Conservation (phyloP, 2,797 vertebrate genomes). For the Triplophysa yarkandensis region DNA sequence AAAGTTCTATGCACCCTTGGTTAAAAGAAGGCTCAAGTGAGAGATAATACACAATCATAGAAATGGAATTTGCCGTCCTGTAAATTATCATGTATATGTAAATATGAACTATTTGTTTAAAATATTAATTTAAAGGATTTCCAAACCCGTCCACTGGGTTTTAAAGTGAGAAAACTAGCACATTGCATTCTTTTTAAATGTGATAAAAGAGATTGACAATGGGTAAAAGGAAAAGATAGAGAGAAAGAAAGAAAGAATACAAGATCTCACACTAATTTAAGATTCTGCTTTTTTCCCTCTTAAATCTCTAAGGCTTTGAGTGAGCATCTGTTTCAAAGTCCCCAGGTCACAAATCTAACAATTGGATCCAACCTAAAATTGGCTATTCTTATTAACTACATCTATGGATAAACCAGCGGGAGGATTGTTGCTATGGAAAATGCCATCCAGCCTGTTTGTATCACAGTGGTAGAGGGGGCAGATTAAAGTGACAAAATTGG, state of each 20-base stretch:
- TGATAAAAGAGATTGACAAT: not conserved
- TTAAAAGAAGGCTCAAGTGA: conserved; percentile 45
- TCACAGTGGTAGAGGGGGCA: not conserved
- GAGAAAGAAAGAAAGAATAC: not conserved
- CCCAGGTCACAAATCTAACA: conserved; percentile 7
- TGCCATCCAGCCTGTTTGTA: not conserved
- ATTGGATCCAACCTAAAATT: conserved; percentile 39
- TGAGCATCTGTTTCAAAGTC: conserved; percentile 24
- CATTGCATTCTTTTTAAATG: not conserved
- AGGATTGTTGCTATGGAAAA: not conserved
- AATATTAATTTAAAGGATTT: too few relatives aligned
- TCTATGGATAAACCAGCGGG: not conserved
- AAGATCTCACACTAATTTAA: conserved; percentile 20
- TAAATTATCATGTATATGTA: not conserved
- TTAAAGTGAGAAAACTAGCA: not conserved
- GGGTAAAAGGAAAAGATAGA: not conserved
- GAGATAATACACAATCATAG: conserved; percentile 2
- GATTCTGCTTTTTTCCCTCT: conserved; percentile 31
- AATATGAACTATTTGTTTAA: too few relatives aligned
- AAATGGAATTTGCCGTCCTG: not conserved
- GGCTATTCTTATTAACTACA: conserved; percentile 32
- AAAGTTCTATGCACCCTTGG: conserved; percentile 20
- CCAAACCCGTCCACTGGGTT: not conserved
- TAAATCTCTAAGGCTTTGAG: conserved; percentile 10
- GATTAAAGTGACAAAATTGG: not conserved